These are phyloP conservation scores for Pardosa pseudoannulata DNA, from an alignment of 2,888 invertebrate species.

Conservation along the genomic window DNA sequence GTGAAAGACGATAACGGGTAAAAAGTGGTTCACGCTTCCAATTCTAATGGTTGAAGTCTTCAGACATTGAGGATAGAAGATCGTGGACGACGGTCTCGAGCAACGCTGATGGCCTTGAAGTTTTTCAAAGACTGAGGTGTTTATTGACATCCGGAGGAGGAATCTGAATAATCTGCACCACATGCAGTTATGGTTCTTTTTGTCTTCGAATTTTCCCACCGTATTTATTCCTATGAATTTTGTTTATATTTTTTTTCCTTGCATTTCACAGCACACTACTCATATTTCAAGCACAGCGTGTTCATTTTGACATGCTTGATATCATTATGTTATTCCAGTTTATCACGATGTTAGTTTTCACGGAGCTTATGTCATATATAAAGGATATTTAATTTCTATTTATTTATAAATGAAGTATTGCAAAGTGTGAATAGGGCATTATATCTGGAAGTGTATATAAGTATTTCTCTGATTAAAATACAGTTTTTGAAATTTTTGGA, in stretches of 20 bases:
- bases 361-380: neutral
- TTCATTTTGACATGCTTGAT: neutral
- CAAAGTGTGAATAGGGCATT: too few relatives aligned
- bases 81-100: neutral
- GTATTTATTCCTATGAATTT: neutral
- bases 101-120: neutral
- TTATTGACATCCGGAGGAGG: neutral
- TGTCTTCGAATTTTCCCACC: neutral
- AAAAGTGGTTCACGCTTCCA: neutral
- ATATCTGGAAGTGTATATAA: too few relatives aligned
- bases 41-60: too few relatives aligned
- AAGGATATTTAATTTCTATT: too few relatives aligned
- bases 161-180: neutral
- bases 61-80: too few relatives aligned
- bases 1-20: conserved; percentile 64
- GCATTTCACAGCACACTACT: too few relatives aligned
- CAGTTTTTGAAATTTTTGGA: too few relatives aligned
- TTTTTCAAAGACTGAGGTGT: neutral
- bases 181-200: neutral
- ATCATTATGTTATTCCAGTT: neutral
- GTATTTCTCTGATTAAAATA: too few relatives aligned
- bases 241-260: too few relatives aligned
- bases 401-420: too few relatives aligned
- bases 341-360: neutral
- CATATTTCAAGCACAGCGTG: too few relatives aligned